Evolutionary conservation across 2,797 vertebrate species (phyloP), one percentile per base, ranked within the genome.

Genomic region (Tragopan temminckii): DNA sequence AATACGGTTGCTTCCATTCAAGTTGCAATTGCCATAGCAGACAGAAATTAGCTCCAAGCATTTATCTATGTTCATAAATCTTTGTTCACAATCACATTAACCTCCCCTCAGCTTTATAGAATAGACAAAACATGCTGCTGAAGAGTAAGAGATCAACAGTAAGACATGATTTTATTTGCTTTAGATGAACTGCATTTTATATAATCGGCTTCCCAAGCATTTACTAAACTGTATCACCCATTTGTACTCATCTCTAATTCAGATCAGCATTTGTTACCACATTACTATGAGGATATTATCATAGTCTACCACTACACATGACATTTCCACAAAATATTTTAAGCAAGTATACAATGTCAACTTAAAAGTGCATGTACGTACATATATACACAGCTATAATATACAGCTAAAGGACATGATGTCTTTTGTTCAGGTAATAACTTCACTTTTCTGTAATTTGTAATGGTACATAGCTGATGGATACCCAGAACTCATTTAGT

Each of bases 21-120:
- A 92, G 71, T 25, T 91, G 43, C 12, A 52, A 84, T 52, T 43
- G 58, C 38, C 69, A 69, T 15, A 81, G 55, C 29, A 78, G n/a
- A 69, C 63, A 53, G 91, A 93, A 75, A 83, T 69, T 70, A 81
- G 67, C 80, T 91, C 86, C 59, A n/a, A 88, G 72, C 82, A 89
- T 62, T 85, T 94, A 94, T 55, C 43, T 33, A 13, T 2, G 38
- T 76, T 88, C 90, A 94, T 76, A 93, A 86, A 91, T 88, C 86
- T 84, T 66, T 59, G 38, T 66, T 95, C 85, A 50, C 19, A 61
- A 52, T 19, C 78, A 75, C 59, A 76, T 76, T 90, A 95, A 55
- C 58, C 35, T 81, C 91, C 55, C 38, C 19, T 43, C 67, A 76
- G 55, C 46, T 91, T 63, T 66, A 43, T 31, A 4, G 27, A 72